Evolutionary conservation across 2,797 vertebrate genomes (phyloP), one percentile per base, ranked within the genome.

Genomic region (Borostomias antarcticus): DNA sequence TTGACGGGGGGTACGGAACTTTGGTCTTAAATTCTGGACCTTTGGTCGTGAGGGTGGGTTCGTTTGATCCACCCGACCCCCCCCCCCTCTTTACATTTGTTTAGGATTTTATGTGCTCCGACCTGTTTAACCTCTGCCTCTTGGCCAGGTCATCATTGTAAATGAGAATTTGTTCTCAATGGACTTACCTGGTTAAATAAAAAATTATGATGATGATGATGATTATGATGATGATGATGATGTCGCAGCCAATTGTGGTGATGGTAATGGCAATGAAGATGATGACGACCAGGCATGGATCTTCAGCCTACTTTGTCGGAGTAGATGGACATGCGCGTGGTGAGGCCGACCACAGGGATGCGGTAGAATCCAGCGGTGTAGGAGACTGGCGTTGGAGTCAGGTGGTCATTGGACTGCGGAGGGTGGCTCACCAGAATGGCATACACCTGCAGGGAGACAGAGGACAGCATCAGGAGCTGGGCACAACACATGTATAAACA

Each of bases 311-410:
- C 98, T 96, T 99, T 99, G 91, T 99, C 98, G 0, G 98, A 99
- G 87, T 99, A 99, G 89, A 99, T 99, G 88, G 98, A 99, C 97
- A 99, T 97, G 83, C 98, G 95, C 66, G 96, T 99, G 76, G 96
- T 99, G 86, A 99, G 94, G 52, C 98, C 97, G 69, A 99, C 95
- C 73, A 99, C 98, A 0, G 98, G 98, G 72, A 99, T 99, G 84
- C 98, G 94, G 90, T 99, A 99, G 93, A 99, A 99, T 76, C 98
- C 98, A 2, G 98, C 98, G 0, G 98, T 99, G 93, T 99, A 99
- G 78, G 98, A 99, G 69, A 99, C 97, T 0, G 98, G 97, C 23
- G 98, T 98, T 26, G 98, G 98, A 0, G 96, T 99, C 78, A 99
- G 95, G 91, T 99, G 97, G 84, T 99, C 98, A 35, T 95, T 98